phyloP scores from a whole-genome alignment of 2,113 vertebrate genomes.

The Alethe diademata region DNA sequence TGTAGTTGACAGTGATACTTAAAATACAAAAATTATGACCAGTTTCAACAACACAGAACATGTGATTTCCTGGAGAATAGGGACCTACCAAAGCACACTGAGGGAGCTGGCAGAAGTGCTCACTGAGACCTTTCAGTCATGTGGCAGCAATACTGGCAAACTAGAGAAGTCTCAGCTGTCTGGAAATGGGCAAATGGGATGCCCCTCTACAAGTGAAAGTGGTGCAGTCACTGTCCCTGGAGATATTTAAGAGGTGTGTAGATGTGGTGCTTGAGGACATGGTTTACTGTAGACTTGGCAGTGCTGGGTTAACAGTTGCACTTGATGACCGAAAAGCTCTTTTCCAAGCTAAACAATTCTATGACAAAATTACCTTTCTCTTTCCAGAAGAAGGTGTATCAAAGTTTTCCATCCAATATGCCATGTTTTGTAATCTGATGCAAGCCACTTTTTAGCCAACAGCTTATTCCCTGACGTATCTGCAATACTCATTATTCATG shows the following conservation, averaged over 20 bases:
- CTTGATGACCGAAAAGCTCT: neutral
- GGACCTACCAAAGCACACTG: neutral
- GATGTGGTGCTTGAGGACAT: neutral
- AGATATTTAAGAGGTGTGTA: neutral
- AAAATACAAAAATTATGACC: neutral
- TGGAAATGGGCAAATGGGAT: neutral
- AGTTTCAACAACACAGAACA: neutral
- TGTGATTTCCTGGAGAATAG: neutral
- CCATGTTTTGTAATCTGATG: neutral
- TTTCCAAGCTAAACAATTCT: neutral
- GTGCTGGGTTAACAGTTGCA: neutral
- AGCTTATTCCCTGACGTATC: neutral
- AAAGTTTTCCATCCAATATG: neutral
- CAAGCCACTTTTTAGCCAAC: neutral
- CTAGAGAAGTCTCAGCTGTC: neutral
- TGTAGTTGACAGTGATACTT: neutral
- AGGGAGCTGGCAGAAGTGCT: neutral
- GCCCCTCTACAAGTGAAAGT: neutral
- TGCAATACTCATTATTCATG: neutral
- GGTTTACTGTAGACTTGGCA: neutral
- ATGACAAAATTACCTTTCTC: neutral
- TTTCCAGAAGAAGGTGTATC: neutral
- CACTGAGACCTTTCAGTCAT: neutral
- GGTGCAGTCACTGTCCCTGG: neutral
- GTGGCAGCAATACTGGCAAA: neutral